Evolutionary conservation across 35 echinoderm and acorn worm genomes (phyloP).

Genomic region (Ptychodera flava): DNA sequence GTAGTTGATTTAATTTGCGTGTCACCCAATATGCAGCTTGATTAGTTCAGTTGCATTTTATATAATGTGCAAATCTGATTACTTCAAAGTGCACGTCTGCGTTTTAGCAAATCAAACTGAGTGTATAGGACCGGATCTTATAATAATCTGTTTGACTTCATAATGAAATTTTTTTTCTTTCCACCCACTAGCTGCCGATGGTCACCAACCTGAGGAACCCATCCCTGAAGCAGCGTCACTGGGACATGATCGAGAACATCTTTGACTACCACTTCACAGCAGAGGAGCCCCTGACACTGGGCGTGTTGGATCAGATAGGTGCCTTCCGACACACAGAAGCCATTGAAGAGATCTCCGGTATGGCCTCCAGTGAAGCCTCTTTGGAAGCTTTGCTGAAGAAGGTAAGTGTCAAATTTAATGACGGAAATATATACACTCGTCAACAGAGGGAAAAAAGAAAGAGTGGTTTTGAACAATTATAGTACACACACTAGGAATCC

Average conservation of each 20-base stretch:
- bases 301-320: constrained; percentile 71
- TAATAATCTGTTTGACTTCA: too few relatives aligned
- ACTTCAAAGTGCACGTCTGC: too few relatives aligned
- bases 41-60: too few relatives aligned
- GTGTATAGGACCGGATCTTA: too few relatives aligned
- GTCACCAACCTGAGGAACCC: constrained; percentile 93
- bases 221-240: constrained; percentile 81
- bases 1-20: too few relatives aligned
- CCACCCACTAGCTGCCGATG: constrained; percentile 88
- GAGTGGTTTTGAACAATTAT: too few relatives aligned
- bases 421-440: too few relatives aligned
- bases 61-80: too few relatives aligned
- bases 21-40: too few relatives aligned
- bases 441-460: not conserved
- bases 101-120: too few relatives aligned
- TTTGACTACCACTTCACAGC: constrained; percentile 68
- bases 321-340: constrained; percentile 82
- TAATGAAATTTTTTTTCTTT: constrained; percentile 3
- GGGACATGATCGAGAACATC: constrained; percentile 89
- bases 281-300: constrained; percentile 71
- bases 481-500: too few relatives aligned
- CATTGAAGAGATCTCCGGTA: constrained; percentile 91
- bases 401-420: constrained; percentile 30
- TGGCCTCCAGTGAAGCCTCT: constrained; percentile 87
- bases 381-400: constrained; percentile 91